Evolutionary conservation across 2,797 vertebrate genomes (phyloP), one percentile per base, ranked within the genome.

Genomic region (Sebastes oblongus): DNA sequence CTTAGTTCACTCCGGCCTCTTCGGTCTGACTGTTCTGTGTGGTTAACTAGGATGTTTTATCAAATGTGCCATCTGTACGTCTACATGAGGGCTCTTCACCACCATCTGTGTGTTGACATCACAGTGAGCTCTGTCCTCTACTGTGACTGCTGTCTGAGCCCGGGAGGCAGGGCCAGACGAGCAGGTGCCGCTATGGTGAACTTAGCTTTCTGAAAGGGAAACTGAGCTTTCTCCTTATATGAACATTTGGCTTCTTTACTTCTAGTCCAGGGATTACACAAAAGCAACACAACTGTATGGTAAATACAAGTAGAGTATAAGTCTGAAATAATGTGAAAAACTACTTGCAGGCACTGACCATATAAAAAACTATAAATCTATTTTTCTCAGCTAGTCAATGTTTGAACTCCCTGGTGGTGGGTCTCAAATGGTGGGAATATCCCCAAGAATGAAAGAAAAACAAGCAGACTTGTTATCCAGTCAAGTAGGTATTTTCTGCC

Each of bases 81-180:
- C 80, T 75, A 66, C 82, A 84, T 66, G 77, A 86, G 81, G 84
- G 84, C 76, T 60, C 36, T 52, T 79, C 79, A 24, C 72, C 78
- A 81, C 90, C 88, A 91, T 90, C 89, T 90, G 89, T 84, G 81
- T 90, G 82, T 86, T 88, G 92, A 88, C 84, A 91, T 86, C 87
- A 89, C 89, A 91, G 62, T 5, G 18, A 52, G 71, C 60, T 58
- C 55, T 61, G 87, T 90, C 81, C 87, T 90, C 67, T 60, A 22
- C 77, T 46, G 75, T 61, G 72, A 54, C 81, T 78, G 77, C 80
- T 52, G 81, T 84, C 81, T 84, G 82, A 50, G 83, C 60, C 64
- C 61, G 5, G 34, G 68, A 84, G 77, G 75, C 72, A 81, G 46
- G 52, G 79, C 77, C 76, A 81, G 82, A 75, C 25, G 16, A 66